Evolutionary conservation across 2,888 invertebrate species (phyloP).

Genomic region (Didymodactylos carnosus): DNA sequence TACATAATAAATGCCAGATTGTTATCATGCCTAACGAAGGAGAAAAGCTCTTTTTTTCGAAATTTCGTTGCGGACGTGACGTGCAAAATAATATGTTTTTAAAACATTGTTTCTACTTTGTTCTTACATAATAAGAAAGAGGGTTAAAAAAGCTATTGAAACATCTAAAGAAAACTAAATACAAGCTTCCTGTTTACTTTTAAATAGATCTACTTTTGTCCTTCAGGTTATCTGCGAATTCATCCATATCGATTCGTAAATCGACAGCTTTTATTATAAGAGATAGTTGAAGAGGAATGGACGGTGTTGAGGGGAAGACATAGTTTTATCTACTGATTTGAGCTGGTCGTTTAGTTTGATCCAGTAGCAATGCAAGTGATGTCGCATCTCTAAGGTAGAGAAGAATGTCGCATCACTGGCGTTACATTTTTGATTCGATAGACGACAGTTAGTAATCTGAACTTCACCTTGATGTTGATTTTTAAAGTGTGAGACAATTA

Average conservation of each 20-base stretch:
- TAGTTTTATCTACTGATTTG: background rate
- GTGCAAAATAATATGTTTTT: no score
- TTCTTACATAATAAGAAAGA: no score
- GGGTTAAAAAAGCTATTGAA: no score
- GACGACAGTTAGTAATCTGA: background rate
- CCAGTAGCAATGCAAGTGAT: background rate
- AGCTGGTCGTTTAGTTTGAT: background rate
- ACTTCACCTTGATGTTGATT: background rate
- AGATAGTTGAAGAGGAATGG: background rate
- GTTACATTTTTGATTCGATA: background rate
- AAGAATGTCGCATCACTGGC: background rate
- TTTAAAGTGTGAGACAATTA: background rate
- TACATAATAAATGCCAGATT: no score
- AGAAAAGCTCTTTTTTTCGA: no score
- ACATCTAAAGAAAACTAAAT: no score
- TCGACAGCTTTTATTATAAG: background rate
- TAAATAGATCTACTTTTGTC: no score
- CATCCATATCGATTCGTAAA: background rate
- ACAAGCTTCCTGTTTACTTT: no score
- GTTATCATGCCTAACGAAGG: no score
- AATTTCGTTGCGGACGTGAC: no score
- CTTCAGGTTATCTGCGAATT: background rate
- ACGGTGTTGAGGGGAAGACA: background rate
- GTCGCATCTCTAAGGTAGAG: background rate
- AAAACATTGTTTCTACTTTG: no score